These are phyloP conservation scores for Thera britannica DNA, from an alignment of 2,888 invertebrate genomes.

Conservation along the genomic window DNA sequence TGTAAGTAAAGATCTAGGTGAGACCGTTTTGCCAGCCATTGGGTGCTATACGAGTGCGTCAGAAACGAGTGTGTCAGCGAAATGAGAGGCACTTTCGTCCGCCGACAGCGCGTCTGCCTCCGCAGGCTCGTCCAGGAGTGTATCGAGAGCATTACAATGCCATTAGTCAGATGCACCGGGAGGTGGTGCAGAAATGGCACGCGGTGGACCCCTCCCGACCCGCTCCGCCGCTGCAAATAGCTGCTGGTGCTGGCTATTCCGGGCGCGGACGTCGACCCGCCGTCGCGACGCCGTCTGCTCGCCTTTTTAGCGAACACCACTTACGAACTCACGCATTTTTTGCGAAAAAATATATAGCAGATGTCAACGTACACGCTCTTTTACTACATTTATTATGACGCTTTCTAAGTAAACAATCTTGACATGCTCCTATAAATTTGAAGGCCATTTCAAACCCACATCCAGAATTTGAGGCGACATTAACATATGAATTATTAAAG, in stretches of 20 bases:
- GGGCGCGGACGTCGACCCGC: slow-evolving; percentile 83
- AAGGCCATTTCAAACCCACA: slow-evolving; percentile 40
- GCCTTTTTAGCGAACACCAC: slow-evolving; percentile 81
- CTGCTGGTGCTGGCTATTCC: slow-evolving; percentile 82
- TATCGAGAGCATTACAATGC: slow-evolving; percentile 83
- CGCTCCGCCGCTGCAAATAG: slow-evolving; percentile 79
- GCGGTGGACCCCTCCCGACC: slow-evolving; percentile 71
- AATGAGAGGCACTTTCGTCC: slow-evolving; percentile 36
- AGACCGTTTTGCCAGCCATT: slow-evolving; percentile 40
- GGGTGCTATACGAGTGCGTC: slow-evolving; percentile 19
- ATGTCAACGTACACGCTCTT: slow-evolving; percentile 73
- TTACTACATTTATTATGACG: slow-evolving; percentile 59
- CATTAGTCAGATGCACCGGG: slow-evolving; percentile 85
- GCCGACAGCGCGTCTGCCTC: slow-evolving; percentile 72
- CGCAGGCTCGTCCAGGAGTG: slow-evolving; percentile 60
- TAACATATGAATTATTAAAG: slow-evolving; percentile 40
- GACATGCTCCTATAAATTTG: slow-evolving; percentile 49
- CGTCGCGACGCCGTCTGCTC: slow-evolving; percentile 84
- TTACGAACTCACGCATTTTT: slow-evolving; percentile 77
- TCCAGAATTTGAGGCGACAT: slow-evolving; percentile 34
- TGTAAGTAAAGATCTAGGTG: slow-evolving; percentile 42
- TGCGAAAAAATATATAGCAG: slow-evolving; percentile 70
- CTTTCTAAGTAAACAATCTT: slow-evolving; percentile 55
- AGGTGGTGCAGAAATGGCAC: slow-evolving; percentile 83
- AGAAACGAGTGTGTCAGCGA: slow-evolving; percentile 39